phyloP scores from a whole-genome alignment of 37 sponge, comb jelly and placozoan genomes.

The Corticium candelabrum region DNA sequence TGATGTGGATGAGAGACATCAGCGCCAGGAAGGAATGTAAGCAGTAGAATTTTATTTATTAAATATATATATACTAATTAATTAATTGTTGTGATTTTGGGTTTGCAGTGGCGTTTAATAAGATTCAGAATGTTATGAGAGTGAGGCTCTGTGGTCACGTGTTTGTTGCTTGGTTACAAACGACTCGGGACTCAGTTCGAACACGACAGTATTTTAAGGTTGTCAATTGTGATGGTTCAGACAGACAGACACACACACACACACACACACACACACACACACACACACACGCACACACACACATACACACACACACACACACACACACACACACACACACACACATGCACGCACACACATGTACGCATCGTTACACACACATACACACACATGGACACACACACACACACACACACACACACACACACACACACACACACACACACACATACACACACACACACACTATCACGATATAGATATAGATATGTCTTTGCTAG shows the following conservation, averaged over 20 bases:
- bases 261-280: too few relatives aligned
- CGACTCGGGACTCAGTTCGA: neutral
- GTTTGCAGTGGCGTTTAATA: neutral
- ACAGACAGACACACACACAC: too few relatives aligned
- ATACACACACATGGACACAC: too few relatives aligned
- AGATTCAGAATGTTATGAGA: neutral
- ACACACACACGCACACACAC: too few relatives aligned
- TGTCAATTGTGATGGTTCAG: neutral
- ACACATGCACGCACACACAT: too few relatives aligned
- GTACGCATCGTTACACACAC: too few relatives aligned
- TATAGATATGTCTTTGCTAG: neutral
- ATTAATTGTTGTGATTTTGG: neutral
- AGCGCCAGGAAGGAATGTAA: neutral
- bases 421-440: too few relatives aligned
- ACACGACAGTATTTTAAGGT: neutral
- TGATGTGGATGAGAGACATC: constrained; percentile 22
- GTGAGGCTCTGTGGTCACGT: neutral
- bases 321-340: too few relatives aligned
- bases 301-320: too few relatives aligned
- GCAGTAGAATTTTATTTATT: neutral
- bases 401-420: too few relatives aligned
- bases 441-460: too few relatives aligned
- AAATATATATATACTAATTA: neutral
- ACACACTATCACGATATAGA: too few relatives aligned
- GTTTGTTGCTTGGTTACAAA: neutral